phyloP scores from a whole-genome alignment of 1,140 invertebrate species.

The roundworm (Caenorhabditis elegans) region WBcel235 BX284605.5:9787501-9788000 shows the following conservation, averaged over 20 bases:
- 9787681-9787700: conserved; percentile 17
- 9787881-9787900: conserved; percentile 46
- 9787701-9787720: conserved; percentile 23
- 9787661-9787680: conserved; percentile 31
- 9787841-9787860: not conserved
- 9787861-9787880: conserved; percentile 34
- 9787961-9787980: conserved; percentile 64
- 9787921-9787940: conserved; percentile 42
- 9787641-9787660: conserved; percentile 60
- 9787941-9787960: conserved; percentile 50
- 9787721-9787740: conserved; percentile 61
- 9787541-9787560: conserved; percentile 49
- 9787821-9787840: not conserved
- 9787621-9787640: conserved; percentile 60
- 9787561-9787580: conserved; percentile 60
- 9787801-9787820: conserved; percentile 51
- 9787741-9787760: conserved; percentile 64
- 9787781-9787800: conserved; percentile 63
- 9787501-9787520: conserved; percentile 20
- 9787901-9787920: conserved; percentile 40
- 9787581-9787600: not conserved
- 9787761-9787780: conserved; percentile 60
- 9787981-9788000: conserved; percentile 62
- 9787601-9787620: conserved; percentile 5
- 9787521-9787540: conserved; percentile 25